phyloP scores from a whole-genome alignment of 2,888 invertebrate genomes.

The Clepsis dumicolana region DNA sequence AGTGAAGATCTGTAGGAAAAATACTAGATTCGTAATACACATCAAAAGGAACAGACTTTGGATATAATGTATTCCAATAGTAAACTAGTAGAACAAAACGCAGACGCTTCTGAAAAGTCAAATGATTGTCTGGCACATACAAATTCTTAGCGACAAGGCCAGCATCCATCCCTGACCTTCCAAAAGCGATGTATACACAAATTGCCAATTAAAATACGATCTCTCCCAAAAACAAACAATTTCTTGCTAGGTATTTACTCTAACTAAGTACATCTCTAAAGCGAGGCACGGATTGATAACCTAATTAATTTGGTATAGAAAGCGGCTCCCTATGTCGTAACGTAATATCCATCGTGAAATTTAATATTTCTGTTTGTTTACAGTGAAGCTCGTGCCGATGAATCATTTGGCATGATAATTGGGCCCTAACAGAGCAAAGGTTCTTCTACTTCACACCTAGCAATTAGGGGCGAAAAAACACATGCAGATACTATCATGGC shows the following conservation, averaged over 20 bases:
- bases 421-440: constrained; percentile 61
- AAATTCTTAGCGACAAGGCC: constrained; percentile 28
- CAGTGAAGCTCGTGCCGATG: constrained; percentile 41
- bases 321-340: constrained; percentile 28
- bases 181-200: constrained; percentile 18
- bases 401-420: constrained; percentile 59
- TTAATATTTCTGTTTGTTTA: constrained; percentile 47
- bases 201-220: constrained; percentile 15
- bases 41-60: background rate
- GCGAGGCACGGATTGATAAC: constrained; percentile 36
- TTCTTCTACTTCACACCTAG: constrained; percentile 59
- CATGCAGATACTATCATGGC: constrained; percentile 6
- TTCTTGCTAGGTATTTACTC: constrained; percentile 26
- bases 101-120: background rate
- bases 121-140: constrained; percentile 11
- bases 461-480: constrained; percentile 44
- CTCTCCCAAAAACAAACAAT: constrained; percentile 16
- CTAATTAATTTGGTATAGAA: constrained; percentile 37
- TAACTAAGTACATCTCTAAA: constrained; percentile 26
- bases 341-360: constrained; percentile 31
- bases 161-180: constrained; percentile 14
- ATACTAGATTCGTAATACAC: background rate
- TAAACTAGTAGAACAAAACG: background rate
- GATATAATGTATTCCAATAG: too few species aligned
- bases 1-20: background rate